Evolutionary conservation across 2,797 vertebrate genomes (phyloP).

Genomic region (Gila robusta): DNA sequence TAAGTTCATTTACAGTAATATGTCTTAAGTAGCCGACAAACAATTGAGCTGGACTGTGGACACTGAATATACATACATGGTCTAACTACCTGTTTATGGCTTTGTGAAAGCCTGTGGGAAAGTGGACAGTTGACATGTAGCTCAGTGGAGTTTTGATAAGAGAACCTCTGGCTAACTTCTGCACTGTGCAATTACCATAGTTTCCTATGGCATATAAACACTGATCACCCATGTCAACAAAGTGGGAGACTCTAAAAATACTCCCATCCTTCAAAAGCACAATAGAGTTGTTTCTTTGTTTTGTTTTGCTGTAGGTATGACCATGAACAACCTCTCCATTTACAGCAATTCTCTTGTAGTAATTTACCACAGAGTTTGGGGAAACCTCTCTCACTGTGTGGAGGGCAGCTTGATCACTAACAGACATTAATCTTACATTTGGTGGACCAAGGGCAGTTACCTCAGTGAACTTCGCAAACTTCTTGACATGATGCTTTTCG

Average conservation of each 20-base stretch:
- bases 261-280: slow-evolving; percentile 36
- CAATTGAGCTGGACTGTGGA: too few relatives aligned
- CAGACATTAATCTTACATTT: slow-evolving; percentile 41
- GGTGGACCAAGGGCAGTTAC: slow-evolving; percentile 40
- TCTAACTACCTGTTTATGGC: too few relatives aligned
- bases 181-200: too few relatives aligned
- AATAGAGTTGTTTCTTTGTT: slow-evolving; percentile 52
- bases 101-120: too few relatives aligned
- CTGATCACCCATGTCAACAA: slow-evolving; percentile 30
- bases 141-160: too few relatives aligned
- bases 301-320: slow-evolving; percentile 52
- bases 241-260: slow-evolving; percentile 40
- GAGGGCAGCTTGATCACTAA: slow-evolving; percentile 50
- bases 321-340: slow-evolving; percentile 53
- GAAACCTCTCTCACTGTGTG: slow-evolving; percentile 49
- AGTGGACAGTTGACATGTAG: too few relatives aligned
- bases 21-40: too few relatives aligned
- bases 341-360: slow-evolving; percentile 49
- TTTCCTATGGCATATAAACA: too few relatives aligned
- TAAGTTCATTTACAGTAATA: too few relatives aligned
- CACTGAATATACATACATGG: too few relatives aligned
- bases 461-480: slow-evolving; percentile 16
- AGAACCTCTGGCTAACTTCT: too few relatives aligned
- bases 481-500: slow-evolving; percentile 22
- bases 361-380: slow-evolving; percentile 48